Percentiles rank a stretch among this genome's conserved stretches.
Evolutionary conservation across 2,888 invertebrate species (phyloP).

Genomic region (Tachystola acroxantha): DNA sequence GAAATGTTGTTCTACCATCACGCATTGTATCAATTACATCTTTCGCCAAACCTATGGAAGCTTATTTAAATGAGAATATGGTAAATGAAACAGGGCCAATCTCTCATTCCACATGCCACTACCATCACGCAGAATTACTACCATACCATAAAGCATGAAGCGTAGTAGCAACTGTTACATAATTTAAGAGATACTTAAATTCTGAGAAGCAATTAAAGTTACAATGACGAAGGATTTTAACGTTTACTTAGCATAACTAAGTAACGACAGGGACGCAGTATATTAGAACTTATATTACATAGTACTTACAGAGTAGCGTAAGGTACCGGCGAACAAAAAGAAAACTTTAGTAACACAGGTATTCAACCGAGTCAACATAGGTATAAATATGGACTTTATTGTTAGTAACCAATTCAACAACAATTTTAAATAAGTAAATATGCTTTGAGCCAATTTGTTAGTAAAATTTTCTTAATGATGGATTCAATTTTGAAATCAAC

Average conservation of each 20-base stretch:
- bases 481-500: neutral
- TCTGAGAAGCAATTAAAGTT: constrained; percentile 33
- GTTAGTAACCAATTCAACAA: neutral
- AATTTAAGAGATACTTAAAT: constrained; percentile 24
- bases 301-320: constrained; percentile 64
- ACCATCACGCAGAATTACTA: constrained; percentile 2
- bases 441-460: too few relatives aligned
- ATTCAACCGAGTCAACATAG: constrained; percentile 45
- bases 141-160: constrained; percentile 7
- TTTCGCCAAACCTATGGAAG: too few relatives aligned
- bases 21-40: too few relatives aligned
- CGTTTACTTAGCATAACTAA: constrained; percentile 18
- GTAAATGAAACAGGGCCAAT: too few relatives aligned
- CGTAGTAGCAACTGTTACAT: constrained; percentile 16
- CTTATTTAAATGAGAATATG: too few relatives aligned
- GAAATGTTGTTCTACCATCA: too few relatives aligned
- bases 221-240: constrained; percentile 25
- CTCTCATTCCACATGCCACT: too few relatives aligned
- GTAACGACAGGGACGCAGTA: constrained; percentile 26
- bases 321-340: constrained; percentile 56
- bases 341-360: constrained; percentile 57
- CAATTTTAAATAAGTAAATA: too few relatives aligned
- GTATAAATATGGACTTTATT: constrained; percentile 7
- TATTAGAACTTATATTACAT: constrained; percentile 52
- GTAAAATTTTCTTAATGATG: constrained; percentile 31